Percentiles rank a stretch among this genome's conserved stretches.
These are phyloP conservation scores for Bombus picipes DNA, from an alignment of 1,140 invertebrate species.

Conservation along the genomic window DNA sequence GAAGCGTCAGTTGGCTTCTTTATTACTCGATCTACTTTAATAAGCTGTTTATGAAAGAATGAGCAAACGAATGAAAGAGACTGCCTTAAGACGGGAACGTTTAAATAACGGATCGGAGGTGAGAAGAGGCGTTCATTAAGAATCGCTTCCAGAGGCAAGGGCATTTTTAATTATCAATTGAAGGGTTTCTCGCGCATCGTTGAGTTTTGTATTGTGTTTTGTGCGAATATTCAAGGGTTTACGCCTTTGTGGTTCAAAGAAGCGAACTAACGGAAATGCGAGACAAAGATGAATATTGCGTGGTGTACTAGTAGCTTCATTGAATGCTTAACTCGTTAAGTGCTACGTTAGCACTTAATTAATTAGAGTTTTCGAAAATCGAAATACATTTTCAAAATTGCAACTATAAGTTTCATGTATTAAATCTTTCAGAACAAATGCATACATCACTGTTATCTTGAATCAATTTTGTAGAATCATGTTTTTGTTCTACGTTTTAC, in stretches of 20 bases:
- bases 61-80: neutral
- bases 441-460: no score
- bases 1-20: conserved; percentile 9
- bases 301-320: neutral
- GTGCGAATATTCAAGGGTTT: neutral
- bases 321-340: neutral
- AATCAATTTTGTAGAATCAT: no score
- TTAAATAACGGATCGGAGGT: neutral
- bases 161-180: conserved; percentile 17
- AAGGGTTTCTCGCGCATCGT: neutral
- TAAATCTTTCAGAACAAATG: no score
- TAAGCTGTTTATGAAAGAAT: conserved; percentile 26
- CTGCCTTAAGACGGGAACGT: neutral
- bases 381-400: no score
- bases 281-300: neutral
- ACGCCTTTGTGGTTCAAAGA: no score
- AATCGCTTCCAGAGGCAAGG: neutral
- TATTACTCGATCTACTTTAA: conserved; percentile 39
- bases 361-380: neutral
- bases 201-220: neutral
- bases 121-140: conserved; percentile 11
- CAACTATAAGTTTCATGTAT: no score
- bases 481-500: no score
- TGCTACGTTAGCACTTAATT: neutral
- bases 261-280: no score